phyloP scores from a whole-genome alignment of 2,888 invertebrate species.

The Metallyticus violacea region DNA sequence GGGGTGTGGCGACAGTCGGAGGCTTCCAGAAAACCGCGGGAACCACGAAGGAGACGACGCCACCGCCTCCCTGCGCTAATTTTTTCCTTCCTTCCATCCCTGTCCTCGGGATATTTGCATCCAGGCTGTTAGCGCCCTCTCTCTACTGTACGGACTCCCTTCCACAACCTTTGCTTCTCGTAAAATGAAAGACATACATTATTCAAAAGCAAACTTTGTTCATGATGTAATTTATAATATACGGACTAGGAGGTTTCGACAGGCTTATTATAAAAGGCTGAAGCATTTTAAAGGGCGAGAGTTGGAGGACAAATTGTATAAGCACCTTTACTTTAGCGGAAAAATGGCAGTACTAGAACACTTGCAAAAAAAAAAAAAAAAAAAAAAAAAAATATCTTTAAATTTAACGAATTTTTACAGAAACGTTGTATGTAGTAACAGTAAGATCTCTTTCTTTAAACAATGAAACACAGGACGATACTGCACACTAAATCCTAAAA shows the following conservation, averaged over 20 bases:
- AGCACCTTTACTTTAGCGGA: neutral
- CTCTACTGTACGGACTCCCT: too few relatives aligned
- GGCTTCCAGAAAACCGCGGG: neutral
- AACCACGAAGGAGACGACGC: neutral
- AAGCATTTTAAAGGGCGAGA: neutral
- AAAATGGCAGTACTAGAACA: neutral
- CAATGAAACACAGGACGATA: too few relatives aligned
- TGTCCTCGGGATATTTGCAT: neutral
- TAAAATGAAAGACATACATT: conserved; percentile 15
- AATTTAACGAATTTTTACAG: too few relatives aligned
- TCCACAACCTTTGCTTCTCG: neutral
- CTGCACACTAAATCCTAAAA: too few relatives aligned
- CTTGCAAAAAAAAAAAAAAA: too few relatives aligned
- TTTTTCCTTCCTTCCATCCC: neutral
- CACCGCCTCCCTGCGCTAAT: neutral
- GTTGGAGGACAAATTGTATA: neutral
- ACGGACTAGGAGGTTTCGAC: neutral
- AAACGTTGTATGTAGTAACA: too few relatives aligned
- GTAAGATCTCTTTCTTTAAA: too few relatives aligned
- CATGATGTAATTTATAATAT: conserved; percentile 9
- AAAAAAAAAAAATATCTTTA: too few relatives aligned
- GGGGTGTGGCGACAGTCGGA: neutral
- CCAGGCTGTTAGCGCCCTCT: neutral
- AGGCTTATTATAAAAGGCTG: neutral
- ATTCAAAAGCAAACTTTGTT: conserved; percentile 7